Base-by-base conservation (phyloP, 2,888 invertebrate species). In the Drosophila paramelanica region DNA sequence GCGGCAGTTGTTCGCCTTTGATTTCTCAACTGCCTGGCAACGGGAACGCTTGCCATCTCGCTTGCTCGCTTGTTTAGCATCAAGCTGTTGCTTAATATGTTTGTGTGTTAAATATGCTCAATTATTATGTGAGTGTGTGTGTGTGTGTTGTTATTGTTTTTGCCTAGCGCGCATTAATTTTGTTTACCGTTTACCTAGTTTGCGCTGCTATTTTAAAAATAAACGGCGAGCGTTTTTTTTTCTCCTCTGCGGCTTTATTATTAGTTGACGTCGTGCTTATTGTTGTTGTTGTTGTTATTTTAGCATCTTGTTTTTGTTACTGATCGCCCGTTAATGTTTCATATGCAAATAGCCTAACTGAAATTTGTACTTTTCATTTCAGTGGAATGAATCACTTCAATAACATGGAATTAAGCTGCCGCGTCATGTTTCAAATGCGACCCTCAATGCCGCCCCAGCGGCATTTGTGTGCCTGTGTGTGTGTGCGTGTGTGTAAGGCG, bases 151-250 rank as follows among this genome's bases (percentile, higher is more conserved):
- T 62, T 51, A 56, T 77, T 84, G 47, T 53, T 68, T 85, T 75
- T 68, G 52, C 61, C 46, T 69, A 43, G 50, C 14, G 66, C 60
- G 39, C 59, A 50, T 77, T 73, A 66, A 61, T 69, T 79, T 67
- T 70, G 73, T 87, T 87, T 84, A 81, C 81, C 88, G 81, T 87
- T 81, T 58, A 69, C 67, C 81, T 74, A 73, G 67, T 67, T 69
- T 72, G 59, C 55, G 53, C 46, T 31, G 53, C 43, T 62, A 56
- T 69, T 77, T 71, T 62, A 56, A 42, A 55, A 76, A 56, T 20
- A 50, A 55, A 68, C 61, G 25, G 43, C 58, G 27, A 64, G 31
- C 47, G 36, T 51, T 61, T 65, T 61, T 33, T 62, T 31, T 53
- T 17, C 47, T 56, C 45, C 14, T 25, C 60, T 50, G 64, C 58